Percentiles rank a stretch among this genome's conserved stretches.
Conservation (phyloP, 2,888 invertebrate species). For the Rhagonycha lutea region DNA sequence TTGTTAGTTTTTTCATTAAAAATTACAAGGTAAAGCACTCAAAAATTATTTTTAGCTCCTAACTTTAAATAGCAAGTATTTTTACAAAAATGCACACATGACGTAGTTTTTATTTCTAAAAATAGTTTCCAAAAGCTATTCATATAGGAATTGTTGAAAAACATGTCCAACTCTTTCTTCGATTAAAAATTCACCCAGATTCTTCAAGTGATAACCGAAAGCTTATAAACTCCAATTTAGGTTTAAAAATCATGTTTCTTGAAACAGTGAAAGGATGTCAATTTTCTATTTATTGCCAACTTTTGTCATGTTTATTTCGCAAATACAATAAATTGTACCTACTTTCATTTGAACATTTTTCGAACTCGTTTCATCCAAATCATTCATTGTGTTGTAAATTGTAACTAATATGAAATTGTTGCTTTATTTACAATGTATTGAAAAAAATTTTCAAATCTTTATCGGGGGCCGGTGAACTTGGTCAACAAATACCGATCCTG, state of each 20-base stretch:
- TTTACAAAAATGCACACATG: not conserved
- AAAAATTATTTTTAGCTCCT: not conserved
- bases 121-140: not conserved
- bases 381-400: not conserved
- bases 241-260: not conserved
- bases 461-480: constrained; percentile 50
- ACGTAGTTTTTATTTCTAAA: not conserved
- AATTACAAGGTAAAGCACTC: not conserved
- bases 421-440: constrained; percentile 41
- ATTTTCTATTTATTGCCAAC: not conserved
- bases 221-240: not conserved
- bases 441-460: constrained; percentile 51
- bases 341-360: not conserved
- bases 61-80: not conserved
- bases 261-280: not conserved
- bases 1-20: not conserved
- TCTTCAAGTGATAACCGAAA: not conserved
- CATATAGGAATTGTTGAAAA: not conserved
- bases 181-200: not conserved
- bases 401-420: not conserved
- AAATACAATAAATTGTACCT: not conserved
- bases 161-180: not conserved
- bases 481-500: constrained; percentile 29
- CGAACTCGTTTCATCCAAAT: not conserved
- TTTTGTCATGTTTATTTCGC: not conserved